Evolutionary conservation across 2,888 invertebrate species (phyloP).

Genomic region (Caenorhabditis sulstoni): DNA sequence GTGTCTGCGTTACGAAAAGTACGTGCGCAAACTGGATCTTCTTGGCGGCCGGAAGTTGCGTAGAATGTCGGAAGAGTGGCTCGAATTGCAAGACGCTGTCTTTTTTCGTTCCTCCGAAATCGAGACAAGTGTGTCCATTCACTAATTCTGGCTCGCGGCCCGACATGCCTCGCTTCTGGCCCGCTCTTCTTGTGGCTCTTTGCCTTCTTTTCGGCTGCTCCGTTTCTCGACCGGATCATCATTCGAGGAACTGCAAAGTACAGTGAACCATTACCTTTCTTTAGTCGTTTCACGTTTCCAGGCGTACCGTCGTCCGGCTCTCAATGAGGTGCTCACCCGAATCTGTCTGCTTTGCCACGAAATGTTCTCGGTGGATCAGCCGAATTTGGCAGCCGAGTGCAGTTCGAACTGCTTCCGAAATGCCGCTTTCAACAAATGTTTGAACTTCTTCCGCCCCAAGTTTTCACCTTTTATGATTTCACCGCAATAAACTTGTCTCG

Average conservation of each 20-base stretch:
- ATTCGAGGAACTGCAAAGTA: slow-evolving; percentile 34
- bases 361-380: slow-evolving; percentile 72
- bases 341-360: slow-evolving; percentile 75
- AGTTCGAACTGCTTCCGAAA: slow-evolving; percentile 72
- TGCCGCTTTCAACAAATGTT: slow-evolving; percentile 68
- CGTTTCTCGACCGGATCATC: slow-evolving; percentile 32
- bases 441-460: slow-evolving; percentile 57
- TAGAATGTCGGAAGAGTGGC: too few relatives aligned
- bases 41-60: too few relatives aligned
- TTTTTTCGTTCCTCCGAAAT: too few relatives aligned
- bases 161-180: too few relatives aligned
- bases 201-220: neutral
- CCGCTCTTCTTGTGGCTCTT: too few relatives aligned
- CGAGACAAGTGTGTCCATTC: too few relatives aligned
- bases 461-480: slow-evolving; percentile 18
- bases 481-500: too few relatives aligned
- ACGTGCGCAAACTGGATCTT: too few relatives aligned
- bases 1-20: too few relatives aligned
- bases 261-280: neutral
- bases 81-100: too few relatives aligned
- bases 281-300: slow-evolving; percentile 40
- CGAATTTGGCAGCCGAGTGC: slow-evolving; percentile 73
- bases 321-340: slow-evolving; percentile 73
- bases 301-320: slow-evolving; percentile 70
- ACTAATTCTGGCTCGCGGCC: too few relatives aligned